phyloP scores from a whole-genome alignment of 64 coral and sea anemone species.

The Stylophora pistillata region DNA sequence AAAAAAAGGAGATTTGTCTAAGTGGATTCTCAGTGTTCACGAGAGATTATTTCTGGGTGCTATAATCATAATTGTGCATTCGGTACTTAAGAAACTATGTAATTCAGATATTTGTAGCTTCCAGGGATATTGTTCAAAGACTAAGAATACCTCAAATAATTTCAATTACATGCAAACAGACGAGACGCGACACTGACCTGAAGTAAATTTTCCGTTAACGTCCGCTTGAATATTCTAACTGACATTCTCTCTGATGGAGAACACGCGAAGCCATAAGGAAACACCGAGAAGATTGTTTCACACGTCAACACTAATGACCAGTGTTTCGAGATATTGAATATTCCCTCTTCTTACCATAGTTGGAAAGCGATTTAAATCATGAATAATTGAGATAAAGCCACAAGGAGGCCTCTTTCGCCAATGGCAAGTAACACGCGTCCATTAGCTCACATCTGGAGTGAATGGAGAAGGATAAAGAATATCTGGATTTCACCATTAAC shows the following conservation, averaged over 20 bases:
- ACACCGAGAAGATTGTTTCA: not conserved
- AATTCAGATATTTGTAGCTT: too few species aligned
- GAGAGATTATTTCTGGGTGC: too few species aligned
- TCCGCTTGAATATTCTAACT: not conserved
- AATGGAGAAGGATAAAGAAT: not conserved
- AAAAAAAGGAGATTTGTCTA: too few species aligned
- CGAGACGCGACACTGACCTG: not conserved
- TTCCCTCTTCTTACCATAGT: not conserved
- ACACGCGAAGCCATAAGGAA: not conserved
- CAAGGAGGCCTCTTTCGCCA: not conserved
- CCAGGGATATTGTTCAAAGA: too few species aligned
- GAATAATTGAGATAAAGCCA: not conserved
- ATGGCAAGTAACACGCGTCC: not conserved
- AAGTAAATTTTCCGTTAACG: not conserved
- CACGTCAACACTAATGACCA: not conserved
- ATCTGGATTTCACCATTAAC: slow-evolving; percentile 15
- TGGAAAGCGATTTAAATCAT: slow-evolving; percentile 21
- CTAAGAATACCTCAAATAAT: not conserved
- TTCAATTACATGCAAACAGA: not conserved
- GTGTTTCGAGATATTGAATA: not conserved
- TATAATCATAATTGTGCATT: too few species aligned
- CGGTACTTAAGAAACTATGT: too few species aligned
- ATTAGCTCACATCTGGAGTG: slow-evolving; percentile 1
- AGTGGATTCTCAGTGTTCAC: too few species aligned
- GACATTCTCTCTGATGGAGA: not conserved